Evolutionary conservation across 2,888 invertebrate species (phyloP).

Genomic region (Idaea dimidiata): DNA sequence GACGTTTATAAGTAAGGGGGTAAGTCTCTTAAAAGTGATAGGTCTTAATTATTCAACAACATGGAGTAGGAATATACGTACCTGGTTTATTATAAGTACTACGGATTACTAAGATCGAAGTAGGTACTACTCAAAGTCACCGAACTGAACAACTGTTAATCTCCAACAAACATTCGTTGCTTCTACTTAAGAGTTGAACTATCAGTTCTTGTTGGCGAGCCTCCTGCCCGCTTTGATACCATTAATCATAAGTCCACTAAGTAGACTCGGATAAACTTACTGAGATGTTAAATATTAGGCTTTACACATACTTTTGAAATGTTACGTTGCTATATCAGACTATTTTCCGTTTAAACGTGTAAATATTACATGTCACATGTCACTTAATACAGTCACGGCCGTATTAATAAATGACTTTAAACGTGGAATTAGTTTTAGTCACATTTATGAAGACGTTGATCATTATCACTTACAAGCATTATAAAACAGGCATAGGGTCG

Average conservation of each 20-base stretch:
- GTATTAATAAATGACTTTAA: no score
- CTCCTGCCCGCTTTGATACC: conserved; percentile 35
- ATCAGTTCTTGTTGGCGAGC: conserved; percentile 27
- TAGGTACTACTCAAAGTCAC: not conserved
- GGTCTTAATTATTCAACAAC: no score
- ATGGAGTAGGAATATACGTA: no score
- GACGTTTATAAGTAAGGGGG: no score
- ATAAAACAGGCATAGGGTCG: no score
- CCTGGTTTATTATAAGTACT: not conserved
- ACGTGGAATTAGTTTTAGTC: no score
- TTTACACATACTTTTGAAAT: not conserved
- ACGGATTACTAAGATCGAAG: not conserved
- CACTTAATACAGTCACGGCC: no score
- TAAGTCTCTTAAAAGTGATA: no score
- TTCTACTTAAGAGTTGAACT: conserved; percentile 19
- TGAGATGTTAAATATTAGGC: conserved; percentile 6
- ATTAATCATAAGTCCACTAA: conserved; percentile 57
- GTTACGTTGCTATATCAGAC: not conserved
- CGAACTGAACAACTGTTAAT: not conserved
- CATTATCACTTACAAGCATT: no score
- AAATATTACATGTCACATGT: not conserved
- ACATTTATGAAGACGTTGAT: no score
- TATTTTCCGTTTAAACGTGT: not conserved
- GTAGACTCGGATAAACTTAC: conserved; percentile 46
- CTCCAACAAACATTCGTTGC: conserved; percentile 7